Evolutionary conservation across 2,113 vertebrate genomes (phyloP).

Genomic region (Chrysochloris asiatica): DNA sequence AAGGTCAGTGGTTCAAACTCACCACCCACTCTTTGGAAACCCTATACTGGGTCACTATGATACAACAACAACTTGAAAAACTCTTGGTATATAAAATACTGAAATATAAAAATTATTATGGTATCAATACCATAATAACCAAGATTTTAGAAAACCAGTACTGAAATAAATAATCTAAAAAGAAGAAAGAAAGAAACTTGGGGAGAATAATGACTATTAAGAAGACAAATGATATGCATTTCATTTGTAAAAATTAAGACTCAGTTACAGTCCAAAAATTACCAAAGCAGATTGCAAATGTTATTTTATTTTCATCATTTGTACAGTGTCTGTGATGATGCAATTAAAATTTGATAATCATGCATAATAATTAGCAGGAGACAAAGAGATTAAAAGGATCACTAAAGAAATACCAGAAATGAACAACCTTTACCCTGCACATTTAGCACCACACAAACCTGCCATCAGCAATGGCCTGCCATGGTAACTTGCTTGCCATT

Average conservation of each 20-base stretch:
- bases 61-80: constrained; percentile 38
- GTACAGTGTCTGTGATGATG: neutral
- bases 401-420: neutral
- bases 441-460: neutral
- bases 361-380: constrained; percentile 70
- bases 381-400: constrained; percentile 67
- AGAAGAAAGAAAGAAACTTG: neutral
- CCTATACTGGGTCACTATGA: no score
- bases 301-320: constrained; percentile 40
- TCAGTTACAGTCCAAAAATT: constrained; percentile 50
- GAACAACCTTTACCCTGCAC: neutral
- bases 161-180: constrained; percentile 1
- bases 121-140: neutral
- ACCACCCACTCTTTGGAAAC: no score
- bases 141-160: neutral
- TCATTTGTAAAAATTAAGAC: constrained; percentile 59
- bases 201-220: constrained; percentile 28
- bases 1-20: no score
- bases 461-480: neutral
- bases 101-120: neutral
- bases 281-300: constrained; percentile 55
- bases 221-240: constrained; percentile 60
- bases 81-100: constrained; percentile 28
- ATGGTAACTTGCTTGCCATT: constrained; percentile 28
- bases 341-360: constrained; percentile 68